Percentiles rank a stretch among this genome's conserved stretches.
phyloP scores from a whole-genome alignment of 2,797 vertebrate species.

The Naso thynnoides region DNA sequence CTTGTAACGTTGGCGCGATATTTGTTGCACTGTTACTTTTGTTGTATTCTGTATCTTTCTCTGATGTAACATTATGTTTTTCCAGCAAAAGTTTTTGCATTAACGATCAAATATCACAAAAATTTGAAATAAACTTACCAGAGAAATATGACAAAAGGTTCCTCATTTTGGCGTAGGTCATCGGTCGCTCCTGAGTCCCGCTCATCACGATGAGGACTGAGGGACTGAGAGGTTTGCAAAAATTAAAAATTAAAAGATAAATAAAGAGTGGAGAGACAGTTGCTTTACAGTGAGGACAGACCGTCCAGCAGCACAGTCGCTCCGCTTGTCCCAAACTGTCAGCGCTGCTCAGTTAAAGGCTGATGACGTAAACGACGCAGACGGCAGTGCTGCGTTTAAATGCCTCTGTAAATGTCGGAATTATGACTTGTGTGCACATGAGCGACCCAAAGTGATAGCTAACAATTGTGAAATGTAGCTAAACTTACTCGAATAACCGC shows the following conservation, averaged over 20 bases:
- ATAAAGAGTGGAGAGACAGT: neutral
- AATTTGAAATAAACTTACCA: conserved; percentile 66
- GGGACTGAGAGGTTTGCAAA: neutral
- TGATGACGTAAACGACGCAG: neutral
- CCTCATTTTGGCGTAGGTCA: conserved; percentile 84
- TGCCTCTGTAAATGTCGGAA: conserved; percentile 28
- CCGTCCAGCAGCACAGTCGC: neutral
- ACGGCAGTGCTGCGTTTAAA: conserved; percentile 44
- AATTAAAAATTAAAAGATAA: no score
- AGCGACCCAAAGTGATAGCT: neutral
- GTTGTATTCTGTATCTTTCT: neutral
- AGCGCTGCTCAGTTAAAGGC: conserved; percentile 1
- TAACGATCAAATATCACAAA: no score
- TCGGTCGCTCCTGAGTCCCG: conserved; percentile 57
- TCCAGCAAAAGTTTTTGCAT: neutral
- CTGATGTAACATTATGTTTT: no score
- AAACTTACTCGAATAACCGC: neutral
- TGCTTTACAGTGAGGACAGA: accelerated
- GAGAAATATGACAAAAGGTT: conserved; percentile 81
- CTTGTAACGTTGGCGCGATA: no score
- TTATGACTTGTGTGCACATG: neutral
- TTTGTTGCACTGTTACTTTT: neutral
- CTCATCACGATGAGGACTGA: conserved; percentile 57
- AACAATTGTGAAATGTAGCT: neutral
- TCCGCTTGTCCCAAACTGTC: neutral